Conservation (phyloP, 2,797 vertebrate genomes). For the Amniataba percoides region DNA sequence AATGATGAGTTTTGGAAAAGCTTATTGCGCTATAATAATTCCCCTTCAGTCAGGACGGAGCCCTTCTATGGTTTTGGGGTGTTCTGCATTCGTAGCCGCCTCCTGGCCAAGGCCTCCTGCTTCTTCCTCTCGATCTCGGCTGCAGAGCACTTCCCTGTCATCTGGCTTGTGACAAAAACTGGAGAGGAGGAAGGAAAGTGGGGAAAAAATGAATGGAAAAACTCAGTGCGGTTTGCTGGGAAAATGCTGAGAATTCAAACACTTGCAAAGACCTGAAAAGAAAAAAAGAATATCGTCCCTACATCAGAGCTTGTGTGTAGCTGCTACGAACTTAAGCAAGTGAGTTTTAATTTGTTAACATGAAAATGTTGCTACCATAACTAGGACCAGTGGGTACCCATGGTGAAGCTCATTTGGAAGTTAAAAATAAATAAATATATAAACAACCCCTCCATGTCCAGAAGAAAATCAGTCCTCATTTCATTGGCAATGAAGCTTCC, state of each 20-base stretch:
- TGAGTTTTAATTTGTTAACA: constrained; percentile 50
- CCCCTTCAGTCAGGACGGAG: background rate
- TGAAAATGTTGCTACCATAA: constrained; percentile 33
- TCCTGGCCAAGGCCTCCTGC: constrained; percentile 92
- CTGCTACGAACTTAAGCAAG: constrained; percentile 17
- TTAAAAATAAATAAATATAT: background rate
- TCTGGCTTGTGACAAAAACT: constrained; percentile 86
- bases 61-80: constrained; percentile 68
- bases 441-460: constrained; percentile 13
- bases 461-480: constrained; percentile 42
- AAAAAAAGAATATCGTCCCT: background rate
- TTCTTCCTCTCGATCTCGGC: constrained; percentile 95
- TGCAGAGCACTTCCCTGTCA: constrained; percentile 87
- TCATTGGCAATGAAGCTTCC: constrained; percentile 54
- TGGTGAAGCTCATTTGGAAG: constrained; percentile 23
- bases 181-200: constrained; percentile 66
- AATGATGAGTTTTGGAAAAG: constrained; percentile 12
- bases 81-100: constrained; percentile 85
- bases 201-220: constrained; percentile 28
- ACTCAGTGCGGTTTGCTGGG: background rate
- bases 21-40: background rate
- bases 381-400: constrained; percentile 23
- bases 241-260: constrained; percentile 6
- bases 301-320: background rate
- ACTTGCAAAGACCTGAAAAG: background rate